These are phyloP conservation scores for Drymodes brunneopygia DNA, from an alignment of 2,113 vertebrate species.

Conservation along the genomic window DNA sequence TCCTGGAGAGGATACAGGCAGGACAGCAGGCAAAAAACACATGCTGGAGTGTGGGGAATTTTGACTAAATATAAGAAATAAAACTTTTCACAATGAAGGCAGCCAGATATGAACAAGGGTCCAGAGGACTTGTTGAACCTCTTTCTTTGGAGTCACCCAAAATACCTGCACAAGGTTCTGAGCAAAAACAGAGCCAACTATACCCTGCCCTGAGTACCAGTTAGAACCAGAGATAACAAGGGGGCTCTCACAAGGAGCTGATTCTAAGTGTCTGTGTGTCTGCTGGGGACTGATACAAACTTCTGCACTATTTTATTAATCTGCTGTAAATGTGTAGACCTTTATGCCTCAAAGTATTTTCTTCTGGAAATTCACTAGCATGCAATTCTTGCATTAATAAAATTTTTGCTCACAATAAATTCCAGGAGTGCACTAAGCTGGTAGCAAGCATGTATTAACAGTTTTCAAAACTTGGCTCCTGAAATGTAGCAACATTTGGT, in stretches of 20 bases:
- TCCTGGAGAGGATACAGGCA: background rate
- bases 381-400: background rate
- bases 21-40: background rate
- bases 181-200: background rate
- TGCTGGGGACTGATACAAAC: background rate
- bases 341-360: background rate
- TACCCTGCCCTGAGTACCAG: background rate
- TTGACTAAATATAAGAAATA: background rate
- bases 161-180: background rate
- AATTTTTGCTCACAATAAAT: background rate
- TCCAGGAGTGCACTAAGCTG: background rate
- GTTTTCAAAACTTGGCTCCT: background rate
- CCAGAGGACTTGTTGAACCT: background rate
- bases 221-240: background rate
- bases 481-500: background rate
- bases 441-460: background rate
- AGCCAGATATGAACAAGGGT: background rate
- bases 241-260: background rate
- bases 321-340: background rate
- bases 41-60: background rate
- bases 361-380: background rate
- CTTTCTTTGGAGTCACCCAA: background rate
- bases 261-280: background rate
- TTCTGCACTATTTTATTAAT: background rate
- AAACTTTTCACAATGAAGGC: background rate